Base-by-base conservation (phyloP, 2,888 invertebrate species). In the Noctua janthina region DNA sequence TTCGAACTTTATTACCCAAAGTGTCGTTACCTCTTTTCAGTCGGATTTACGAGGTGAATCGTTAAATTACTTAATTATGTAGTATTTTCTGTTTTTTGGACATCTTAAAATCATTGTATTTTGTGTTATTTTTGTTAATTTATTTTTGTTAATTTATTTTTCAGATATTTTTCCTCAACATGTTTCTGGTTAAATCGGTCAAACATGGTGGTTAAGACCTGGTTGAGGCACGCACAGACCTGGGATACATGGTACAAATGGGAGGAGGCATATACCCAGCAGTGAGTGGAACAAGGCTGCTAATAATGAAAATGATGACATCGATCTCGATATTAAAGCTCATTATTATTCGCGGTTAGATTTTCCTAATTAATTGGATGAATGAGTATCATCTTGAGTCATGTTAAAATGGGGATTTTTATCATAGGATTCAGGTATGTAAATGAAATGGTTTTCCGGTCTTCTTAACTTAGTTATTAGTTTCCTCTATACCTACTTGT, bases 1-100 rank as follows among this genome's bases (percentile, higher is more conserved):
- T 83, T 84, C 82, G 46, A 39, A 78, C 29, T 86, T 90, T 84
- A 88, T 76, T 39, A 49, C 78, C 39, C 29, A 71, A 72, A 0
- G 68, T 77, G 80, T 89, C 81, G 82, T 89, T 86, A 83, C 79
- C 78, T 81, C 75, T 83, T 85, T 83, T 62, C 64, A 73, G 54
- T 1, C 13, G 66, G 70, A 88, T 88, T 87, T 85, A 89, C 85
- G 80, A 82, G 49, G 29, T 66, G 4, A 67, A 71, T 76, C 79
- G 76, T 83, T 56, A 81, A 83, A 70, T 62, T 68, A 39, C 20
- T 66, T 66, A 10, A 29, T 29, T 67, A n/a, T 75, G 17, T 54
- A 66, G 59, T 29, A 6, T 69, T 54, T 49, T 78, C 49, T 17
- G 29, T 29, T 15, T 39, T 81, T 83, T 75, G 20, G 13, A 68